phyloP scores from a whole-genome alignment of 2,888 invertebrate species.

The Coleophora deauratella region DNA sequence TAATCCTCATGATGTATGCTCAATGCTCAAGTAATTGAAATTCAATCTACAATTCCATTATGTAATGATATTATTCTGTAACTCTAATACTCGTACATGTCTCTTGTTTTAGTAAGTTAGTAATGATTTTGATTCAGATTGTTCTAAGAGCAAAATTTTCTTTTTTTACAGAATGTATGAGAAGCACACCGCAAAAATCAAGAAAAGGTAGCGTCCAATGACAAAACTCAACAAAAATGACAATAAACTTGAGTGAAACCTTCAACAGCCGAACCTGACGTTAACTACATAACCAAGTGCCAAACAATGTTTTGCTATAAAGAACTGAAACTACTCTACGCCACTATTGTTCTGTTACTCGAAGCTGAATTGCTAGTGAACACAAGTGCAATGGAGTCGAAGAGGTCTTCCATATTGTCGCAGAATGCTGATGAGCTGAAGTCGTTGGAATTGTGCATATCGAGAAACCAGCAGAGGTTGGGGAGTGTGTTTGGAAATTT shows the following conservation, averaged over 20 bases:
- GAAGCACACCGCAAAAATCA: conserved; percentile 13
- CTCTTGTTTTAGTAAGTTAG: no score
- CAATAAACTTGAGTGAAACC: conserved; percentile 61
- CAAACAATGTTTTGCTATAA: conserved; percentile 70
- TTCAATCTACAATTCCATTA: no score
- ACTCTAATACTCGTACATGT: no score
- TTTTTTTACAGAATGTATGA: conserved; percentile 48
- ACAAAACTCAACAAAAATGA: conserved; percentile 44
- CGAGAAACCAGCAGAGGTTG: conserved; percentile 58
- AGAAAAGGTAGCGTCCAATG: conserved; percentile 35
- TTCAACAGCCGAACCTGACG: conserved; percentile 49
- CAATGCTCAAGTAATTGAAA: no score
- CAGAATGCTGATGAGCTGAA: conserved; percentile 59
- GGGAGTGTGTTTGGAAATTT: conserved; percentile 67
- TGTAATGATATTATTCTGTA: no score
- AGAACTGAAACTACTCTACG: conserved; percentile 65
- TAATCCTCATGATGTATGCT: no score
- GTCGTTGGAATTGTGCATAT: conserved; percentile 57
- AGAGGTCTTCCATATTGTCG: conserved; percentile 55
- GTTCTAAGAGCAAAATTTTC: conserved; percentile 8
- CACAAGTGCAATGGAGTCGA: conserved; percentile 62
- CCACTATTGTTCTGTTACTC: conserved; percentile 56
- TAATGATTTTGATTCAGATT: no score
- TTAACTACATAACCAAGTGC: conserved; percentile 36
- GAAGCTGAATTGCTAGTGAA: conserved; percentile 60